Evolutionary conservation across 2,888 invertebrate species (phyloP).

Genomic region (Chelonus formosanus): DNA sequence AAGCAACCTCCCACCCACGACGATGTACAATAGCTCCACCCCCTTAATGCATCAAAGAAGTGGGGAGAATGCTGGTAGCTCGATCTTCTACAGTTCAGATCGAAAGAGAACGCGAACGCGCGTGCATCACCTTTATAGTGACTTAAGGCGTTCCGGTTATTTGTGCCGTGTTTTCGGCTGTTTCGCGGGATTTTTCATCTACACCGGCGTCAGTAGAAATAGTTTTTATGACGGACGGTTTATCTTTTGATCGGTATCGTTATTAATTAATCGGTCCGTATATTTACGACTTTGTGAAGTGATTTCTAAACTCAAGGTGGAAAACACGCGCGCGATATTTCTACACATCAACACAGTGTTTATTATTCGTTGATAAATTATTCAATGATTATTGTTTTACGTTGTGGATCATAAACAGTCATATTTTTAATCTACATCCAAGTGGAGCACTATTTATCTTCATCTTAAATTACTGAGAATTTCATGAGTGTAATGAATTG

Average conservation of each 20-base stretch:
- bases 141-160: constrained; percentile 3
- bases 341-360: no score
- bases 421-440: neutral
- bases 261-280: no score
- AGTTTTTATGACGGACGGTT: no score
- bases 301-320: no score
- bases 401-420: neutral
- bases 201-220: no score
- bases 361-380: no score
- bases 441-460: no score
- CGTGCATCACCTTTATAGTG: constrained; percentile 46
- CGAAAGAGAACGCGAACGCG: constrained; percentile 58
- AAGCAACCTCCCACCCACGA: constrained; percentile 33
- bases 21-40: constrained; percentile 32
- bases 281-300: no score
- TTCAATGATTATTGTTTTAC: neutral
- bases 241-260: no score
- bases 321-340: no score
- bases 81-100: constrained; percentile 47
- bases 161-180: no score
- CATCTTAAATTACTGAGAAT: neutral
- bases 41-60: constrained; percentile 14
- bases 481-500: neutral
- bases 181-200: no score
- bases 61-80: constrained; percentile 32